A percentile compares a stretch with the other conserved stretches of the same genome.
Evolutionary conservation across 2,888 invertebrate species (phyloP).

Genomic region (Polymixis flavicincta): DNA sequence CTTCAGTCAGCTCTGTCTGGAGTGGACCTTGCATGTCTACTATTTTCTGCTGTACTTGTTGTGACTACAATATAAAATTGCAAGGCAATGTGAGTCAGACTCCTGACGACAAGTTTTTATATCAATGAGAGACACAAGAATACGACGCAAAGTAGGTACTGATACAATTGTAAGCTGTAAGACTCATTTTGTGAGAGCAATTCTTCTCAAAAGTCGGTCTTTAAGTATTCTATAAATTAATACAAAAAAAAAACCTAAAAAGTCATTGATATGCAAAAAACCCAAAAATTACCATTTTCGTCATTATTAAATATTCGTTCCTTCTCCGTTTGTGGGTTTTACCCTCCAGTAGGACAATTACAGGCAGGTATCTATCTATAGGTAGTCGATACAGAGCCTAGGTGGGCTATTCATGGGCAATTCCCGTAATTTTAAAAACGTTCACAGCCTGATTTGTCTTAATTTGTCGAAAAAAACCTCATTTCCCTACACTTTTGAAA

Average conservation of each 20-base stretch:
- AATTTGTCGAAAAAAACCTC: too few species aligned
- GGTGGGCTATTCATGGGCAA: too few species aligned
- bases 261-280: too few species aligned
- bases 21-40: constrained; percentile 94
- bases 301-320: not conserved
- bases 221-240: not conserved
- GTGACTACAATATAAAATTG: constrained; percentile 83
- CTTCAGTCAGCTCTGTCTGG: constrained; percentile 93
- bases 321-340: not conserved
- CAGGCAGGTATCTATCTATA: not conserved
- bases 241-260: not conserved
- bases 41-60: constrained; percentile 93
- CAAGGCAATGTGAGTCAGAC: not conserved
- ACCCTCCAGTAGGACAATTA: not conserved
- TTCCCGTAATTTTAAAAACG: too few species aligned
- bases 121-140: not conserved
- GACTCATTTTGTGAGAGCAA: not conserved
- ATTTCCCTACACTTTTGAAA: too few species aligned
- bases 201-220: not conserved
- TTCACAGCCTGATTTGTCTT: too few species aligned
- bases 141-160: not conserved
- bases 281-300: not conserved
- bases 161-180: not conserved
- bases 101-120: not conserved
- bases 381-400: too few species aligned